Conservation (phyloP, 1,140 invertebrate species). For the Brachionus angularis region DNA sequence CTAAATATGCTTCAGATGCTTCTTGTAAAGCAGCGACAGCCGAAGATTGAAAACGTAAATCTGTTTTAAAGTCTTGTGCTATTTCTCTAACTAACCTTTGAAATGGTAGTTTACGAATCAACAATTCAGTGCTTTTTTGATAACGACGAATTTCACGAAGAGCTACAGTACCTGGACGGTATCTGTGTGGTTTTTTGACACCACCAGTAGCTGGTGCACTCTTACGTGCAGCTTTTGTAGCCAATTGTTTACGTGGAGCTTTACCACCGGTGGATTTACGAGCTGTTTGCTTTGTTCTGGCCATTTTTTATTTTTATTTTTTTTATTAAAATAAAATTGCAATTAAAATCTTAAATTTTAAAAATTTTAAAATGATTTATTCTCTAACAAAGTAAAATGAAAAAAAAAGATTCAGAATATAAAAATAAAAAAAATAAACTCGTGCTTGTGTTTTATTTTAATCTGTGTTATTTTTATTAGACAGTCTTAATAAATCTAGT, state of each 20-base stretch:
- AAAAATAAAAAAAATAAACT: not conserved
- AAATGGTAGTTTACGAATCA: constrained; percentile 77
- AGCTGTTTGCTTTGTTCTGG: constrained; percentile 79
- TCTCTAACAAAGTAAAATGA: not conserved
- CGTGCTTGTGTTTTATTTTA: too few relatives aligned
- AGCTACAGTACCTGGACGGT: constrained; percentile 73
- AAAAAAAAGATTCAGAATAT: constrained; percentile 1
- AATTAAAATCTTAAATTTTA: too few relatives aligned
- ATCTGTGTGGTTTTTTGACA: constrained; percentile 62
- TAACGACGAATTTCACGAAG: constrained; percentile 79
- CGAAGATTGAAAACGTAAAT: constrained; percentile 62
- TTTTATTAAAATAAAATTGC: too few relatives aligned
- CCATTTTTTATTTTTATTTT: constrained; percentile 38
- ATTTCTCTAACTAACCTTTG: constrained; percentile 79
- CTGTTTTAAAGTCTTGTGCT: constrained; percentile 71
- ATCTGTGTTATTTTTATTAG: too few relatives aligned
- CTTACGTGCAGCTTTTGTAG: constrained; percentile 65
- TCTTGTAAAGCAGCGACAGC: constrained; percentile 64
- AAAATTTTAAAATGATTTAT: too few relatives aligned
- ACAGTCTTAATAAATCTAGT: too few relatives aligned
- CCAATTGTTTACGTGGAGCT: constrained; percentile 60
- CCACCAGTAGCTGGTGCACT: constrained; percentile 61
- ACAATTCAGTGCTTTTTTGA: constrained; percentile 75
- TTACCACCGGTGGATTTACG: constrained; percentile 64
- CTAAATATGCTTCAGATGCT: constrained; percentile 80